Evolutionary conservation across 2,113 vertebrate genomes (phyloP).

Genomic region (Nannospalax galili): DNA sequence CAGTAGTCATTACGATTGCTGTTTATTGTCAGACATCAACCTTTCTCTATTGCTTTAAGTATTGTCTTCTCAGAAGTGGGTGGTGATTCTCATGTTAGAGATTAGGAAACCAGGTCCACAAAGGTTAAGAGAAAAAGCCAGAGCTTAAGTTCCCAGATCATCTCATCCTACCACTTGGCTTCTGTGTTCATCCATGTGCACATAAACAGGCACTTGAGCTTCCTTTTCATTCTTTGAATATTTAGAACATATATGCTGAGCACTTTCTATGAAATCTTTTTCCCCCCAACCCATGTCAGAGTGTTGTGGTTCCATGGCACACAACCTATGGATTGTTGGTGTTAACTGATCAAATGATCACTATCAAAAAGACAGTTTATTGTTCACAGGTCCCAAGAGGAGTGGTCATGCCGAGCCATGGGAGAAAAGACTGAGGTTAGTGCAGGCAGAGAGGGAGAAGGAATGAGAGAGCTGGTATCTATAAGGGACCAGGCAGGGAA

Average conservation of each 20-base stretch:
- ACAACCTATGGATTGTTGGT: no score
- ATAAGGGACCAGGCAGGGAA: background rate
- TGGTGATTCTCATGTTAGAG: background rate
- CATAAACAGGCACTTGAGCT: background rate
- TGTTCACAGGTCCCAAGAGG: background rate
- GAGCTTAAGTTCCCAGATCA: background rate
- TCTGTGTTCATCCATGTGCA: background rate
- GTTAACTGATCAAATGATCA: background rate
- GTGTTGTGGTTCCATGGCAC: background rate
- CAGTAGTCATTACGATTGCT: background rate
- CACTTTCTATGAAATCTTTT: background rate
- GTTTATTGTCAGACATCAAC: background rate
- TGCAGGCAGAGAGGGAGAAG: background rate
- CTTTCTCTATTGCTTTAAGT: conserved; percentile 7
- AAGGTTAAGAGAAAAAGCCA: background rate
- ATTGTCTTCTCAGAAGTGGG: background rate
- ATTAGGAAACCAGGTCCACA: background rate
- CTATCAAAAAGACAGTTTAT: background rate
- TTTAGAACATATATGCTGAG: background rate
- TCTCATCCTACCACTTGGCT: background rate
- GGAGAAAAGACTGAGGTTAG: background rate
- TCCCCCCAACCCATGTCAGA: background rate
- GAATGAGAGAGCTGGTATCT: background rate
- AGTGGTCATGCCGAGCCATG: rapidly evolving
- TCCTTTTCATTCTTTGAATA: background rate